phyloP scores from a whole-genome alignment of 2,113 vertebrate species.

The Ploceus nigricollis region DNA sequence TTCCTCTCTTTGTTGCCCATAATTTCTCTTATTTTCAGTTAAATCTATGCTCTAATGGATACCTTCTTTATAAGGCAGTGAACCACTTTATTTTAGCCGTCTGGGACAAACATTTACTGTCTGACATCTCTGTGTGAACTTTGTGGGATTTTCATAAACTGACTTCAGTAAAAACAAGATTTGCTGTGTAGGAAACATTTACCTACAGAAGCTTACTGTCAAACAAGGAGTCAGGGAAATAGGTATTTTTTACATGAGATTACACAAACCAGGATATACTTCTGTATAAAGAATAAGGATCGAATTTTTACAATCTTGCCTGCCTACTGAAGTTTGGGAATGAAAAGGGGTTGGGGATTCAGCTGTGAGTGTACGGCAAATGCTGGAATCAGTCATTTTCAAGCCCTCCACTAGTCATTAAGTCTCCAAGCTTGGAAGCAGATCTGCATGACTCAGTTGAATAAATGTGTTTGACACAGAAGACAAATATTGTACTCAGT shows the following conservation, averaged over 20 bases:
- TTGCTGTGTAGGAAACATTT: background rate
- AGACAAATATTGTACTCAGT: slow-evolving; percentile 58
- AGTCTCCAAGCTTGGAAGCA: slow-evolving; percentile 23
- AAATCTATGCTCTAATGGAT: background rate
- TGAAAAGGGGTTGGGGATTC: background rate
- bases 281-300: background rate
- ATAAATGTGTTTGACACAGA: slow-evolving; percentile 60
- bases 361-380: background rate
- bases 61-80: background rate
- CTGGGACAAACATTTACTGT: background rate
- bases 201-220: background rate
- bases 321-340: background rate
- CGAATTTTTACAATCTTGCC: background rate
- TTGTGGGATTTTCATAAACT: background rate
- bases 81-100: background rate
- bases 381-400: slow-evolving; percentile 9
- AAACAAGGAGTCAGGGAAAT: background rate
- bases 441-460: slow-evolving; percentile 41
- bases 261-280: background rate
- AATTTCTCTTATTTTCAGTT: background rate
- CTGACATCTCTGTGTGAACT: background rate
- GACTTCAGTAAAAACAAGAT: background rate
- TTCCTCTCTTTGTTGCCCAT: slow-evolving; percentile 31
- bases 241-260: background rate
- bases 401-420: slow-evolving; percentile 6